phyloP scores from a whole-genome alignment of 2,888 invertebrate species.

The Pollenia amentaria region DNA sequence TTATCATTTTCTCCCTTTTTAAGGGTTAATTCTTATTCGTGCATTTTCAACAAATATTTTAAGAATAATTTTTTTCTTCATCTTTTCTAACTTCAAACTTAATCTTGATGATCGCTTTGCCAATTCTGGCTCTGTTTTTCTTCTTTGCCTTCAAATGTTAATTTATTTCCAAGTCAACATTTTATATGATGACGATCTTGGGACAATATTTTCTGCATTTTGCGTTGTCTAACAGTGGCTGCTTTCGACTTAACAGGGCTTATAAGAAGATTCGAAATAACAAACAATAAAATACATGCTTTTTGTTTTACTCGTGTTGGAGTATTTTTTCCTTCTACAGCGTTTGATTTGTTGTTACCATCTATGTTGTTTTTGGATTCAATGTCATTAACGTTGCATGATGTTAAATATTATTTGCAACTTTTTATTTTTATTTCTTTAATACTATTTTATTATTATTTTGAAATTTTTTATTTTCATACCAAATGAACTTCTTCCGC shows the following conservation, averaged over 20 bases:
- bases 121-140: constrained; percentile 9
- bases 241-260: constrained; percentile 49
- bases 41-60: neutral
- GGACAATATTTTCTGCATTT: constrained; percentile 51
- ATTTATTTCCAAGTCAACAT: constrained; percentile 25
- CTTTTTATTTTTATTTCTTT: constrained; percentile 37
- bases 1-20: neutral
- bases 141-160: constrained; percentile 5
- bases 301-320: constrained; percentile 11
- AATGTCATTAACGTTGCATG: constrained; percentile 74
- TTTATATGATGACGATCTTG: constrained; percentile 48
- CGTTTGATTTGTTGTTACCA: constrained; percentile 21
- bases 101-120: constrained; percentile 59
- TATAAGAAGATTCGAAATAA: constrained; percentile 30
- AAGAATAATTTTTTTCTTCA: neutral
- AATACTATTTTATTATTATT: constrained; percentile 40
- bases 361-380: constrained; percentile 60
- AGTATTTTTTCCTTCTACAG: constrained; percentile 3
- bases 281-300: constrained; percentile 3
- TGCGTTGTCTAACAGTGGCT: constrained; percentile 47
- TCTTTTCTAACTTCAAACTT: constrained; percentile 17
- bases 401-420: constrained; percentile 56
- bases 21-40: constrained; percentile 16
- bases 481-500: constrained; percentile 68
- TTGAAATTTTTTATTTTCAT: constrained; percentile 15